Evolutionary conservation across 2,113 vertebrate species (phyloP).

Genomic region (Orientallactaga bullata): DNA sequence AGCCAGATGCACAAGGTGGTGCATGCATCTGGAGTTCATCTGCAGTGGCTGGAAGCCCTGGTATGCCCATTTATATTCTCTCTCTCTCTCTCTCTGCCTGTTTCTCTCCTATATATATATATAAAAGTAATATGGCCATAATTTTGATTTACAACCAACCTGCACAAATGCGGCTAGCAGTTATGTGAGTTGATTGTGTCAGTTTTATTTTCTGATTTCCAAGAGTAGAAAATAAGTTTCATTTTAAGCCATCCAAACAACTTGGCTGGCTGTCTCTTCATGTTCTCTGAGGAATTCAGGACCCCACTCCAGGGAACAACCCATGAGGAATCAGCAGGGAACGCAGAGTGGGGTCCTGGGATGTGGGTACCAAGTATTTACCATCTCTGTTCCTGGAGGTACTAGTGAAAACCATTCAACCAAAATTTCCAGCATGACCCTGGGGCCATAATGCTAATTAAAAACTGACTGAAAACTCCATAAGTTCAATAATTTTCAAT

Average conservation of each 20-base stretch:
- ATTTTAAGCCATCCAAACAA: neutral
- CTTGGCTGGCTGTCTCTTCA: neutral
- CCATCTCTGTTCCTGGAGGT: neutral
- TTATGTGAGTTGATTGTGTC: neutral
- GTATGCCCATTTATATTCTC: no score
- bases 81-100: no score
- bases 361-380: neutral
- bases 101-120: no score
- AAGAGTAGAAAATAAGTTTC: neutral
- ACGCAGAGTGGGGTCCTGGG: neutral
- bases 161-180: neutral
- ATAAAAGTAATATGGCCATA: neutral
- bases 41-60: no score
- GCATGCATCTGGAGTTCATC: no score
- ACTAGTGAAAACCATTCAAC: neutral
- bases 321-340: rapidly evolving
- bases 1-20: no score
- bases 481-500: neutral
- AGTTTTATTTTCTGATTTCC: neutral
- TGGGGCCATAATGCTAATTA: neutral
- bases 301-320: neutral
- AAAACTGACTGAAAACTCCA: neutral
- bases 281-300: neutral
- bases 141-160: neutral
- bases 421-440: neutral